phyloP scores from a whole-genome alignment of 2,113 vertebrate genomes.

The Paramisgurnus dabryanus region DNA sequence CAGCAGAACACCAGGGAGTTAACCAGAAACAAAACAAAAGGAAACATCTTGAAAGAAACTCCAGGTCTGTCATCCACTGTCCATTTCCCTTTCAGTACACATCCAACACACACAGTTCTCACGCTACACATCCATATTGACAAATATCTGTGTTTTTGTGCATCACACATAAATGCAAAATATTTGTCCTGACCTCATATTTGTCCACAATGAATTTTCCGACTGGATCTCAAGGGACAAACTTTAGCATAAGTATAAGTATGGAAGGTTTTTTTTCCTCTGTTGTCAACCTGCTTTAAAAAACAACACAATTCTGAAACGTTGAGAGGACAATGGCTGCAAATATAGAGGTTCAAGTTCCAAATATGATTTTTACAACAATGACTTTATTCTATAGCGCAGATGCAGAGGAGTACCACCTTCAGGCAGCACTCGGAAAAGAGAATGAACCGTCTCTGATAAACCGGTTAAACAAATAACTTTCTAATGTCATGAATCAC shows the following conservation, averaged over 20 bases:
- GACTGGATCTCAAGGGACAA: slow-evolving; percentile 29
- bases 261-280: slow-evolving; percentile 42
- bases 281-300: slow-evolving; percentile 26
- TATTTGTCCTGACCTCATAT: slow-evolving; percentile 24
- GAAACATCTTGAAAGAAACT: slow-evolving; percentile 71
- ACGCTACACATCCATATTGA: background rate
- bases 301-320: slow-evolving; percentile 19
- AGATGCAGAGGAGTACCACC: background rate
- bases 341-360: background rate
- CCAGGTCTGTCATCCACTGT: slow-evolving; percentile 58
- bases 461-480: background rate
- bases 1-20: slow-evolving; percentile 44
- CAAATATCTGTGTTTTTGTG: background rate
- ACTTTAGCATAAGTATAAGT: slow-evolving; percentile 31
- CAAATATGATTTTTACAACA: background rate
- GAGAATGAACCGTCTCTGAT: background rate
- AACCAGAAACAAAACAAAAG: slow-evolving; percentile 61
- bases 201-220: slow-evolving; percentile 55
- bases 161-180: background rate
- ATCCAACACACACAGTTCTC: slow-evolving; percentile 10
- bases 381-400: background rate
- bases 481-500: background rate
- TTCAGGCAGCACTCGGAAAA: background rate
- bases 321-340: background rate
- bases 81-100: slow-evolving; percentile 57